Conservation (phyloP, 1,140 invertebrate species). For the Dermatophagoides farinae region DNA sequence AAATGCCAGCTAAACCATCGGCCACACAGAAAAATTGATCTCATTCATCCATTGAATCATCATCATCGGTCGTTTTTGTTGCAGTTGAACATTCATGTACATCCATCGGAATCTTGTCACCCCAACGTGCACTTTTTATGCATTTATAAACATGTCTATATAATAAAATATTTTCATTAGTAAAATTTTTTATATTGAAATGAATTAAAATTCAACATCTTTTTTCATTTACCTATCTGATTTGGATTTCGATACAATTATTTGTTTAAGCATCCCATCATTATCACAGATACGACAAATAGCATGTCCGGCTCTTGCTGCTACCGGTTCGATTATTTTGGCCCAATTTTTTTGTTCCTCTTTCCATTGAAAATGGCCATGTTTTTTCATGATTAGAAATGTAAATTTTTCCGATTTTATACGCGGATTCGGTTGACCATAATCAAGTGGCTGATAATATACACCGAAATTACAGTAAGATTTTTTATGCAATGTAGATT, state of each 20-base stretch:
- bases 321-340: constrained; percentile 42
- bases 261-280: constrained; percentile 47
- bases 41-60: background rate
- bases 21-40: background rate
- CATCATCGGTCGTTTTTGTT: background rate
- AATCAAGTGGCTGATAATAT: constrained; percentile 37
- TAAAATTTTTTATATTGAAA: no score
- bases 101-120: constrained; percentile 1
- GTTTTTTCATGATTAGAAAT: constrained; percentile 44
- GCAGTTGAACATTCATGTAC: background rate
- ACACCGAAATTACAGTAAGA: constrained; percentile 50
- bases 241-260: constrained; percentile 50
- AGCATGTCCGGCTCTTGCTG: constrained; percentile 41
- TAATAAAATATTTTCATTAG: background rate
- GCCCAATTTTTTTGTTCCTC: constrained; percentile 39
- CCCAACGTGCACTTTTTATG: background rate
- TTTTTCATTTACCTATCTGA: constrained; percentile 40
- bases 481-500: background rate
- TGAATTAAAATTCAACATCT: no score
- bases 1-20: background rate
- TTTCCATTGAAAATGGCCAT: constrained; percentile 7
- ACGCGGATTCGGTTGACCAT: constrained; percentile 9
- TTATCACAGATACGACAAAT: constrained; percentile 55
- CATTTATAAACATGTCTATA: constrained; percentile 5
- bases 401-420: constrained; percentile 24